These are phyloP conservation scores for Drosophila bipectinata DNA, from an alignment of 1,140 invertebrate species.

Conservation along the genomic window DNA sequence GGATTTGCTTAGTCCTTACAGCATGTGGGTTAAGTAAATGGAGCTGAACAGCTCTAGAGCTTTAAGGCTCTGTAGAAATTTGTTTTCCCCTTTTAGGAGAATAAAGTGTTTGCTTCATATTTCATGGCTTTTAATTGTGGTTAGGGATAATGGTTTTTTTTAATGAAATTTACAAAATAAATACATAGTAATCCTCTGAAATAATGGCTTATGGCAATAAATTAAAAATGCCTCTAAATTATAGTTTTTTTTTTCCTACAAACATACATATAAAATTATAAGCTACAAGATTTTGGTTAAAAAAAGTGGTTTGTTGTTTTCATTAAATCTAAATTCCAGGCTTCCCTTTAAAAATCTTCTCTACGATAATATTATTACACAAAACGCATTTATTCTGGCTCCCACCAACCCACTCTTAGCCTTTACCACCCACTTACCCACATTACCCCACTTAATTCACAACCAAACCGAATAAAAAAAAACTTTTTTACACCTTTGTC, in stretches of 20 bases:
- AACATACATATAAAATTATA: too few relatives aligned
- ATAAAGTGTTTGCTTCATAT: conserved; percentile 1
- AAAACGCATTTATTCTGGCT: conserved; percentile 29
- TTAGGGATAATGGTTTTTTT: neutral
- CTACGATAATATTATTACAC: conserved; percentile 31
- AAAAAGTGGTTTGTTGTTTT: neutral
- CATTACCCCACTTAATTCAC: conserved; percentile 37
- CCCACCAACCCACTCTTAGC: conserved; percentile 4
- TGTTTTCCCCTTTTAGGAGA: neutral
- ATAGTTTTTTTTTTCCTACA: too few relatives aligned
- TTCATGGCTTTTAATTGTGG: neutral
- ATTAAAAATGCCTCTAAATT: too few relatives aligned
- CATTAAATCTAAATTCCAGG: neutral
- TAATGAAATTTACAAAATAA: neutral
- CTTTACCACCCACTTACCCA: conserved; percentile 2
- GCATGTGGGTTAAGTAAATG: conserved; percentile 28
- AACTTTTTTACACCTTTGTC: conserved; percentile 64
- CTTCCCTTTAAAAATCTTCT: conserved; percentile 5
- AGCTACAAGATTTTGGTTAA: neutral
- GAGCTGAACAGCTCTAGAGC: neutral
- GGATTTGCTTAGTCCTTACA: conserved; percentile 31
- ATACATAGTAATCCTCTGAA: neutral
- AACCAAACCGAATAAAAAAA: conserved; percentile 18
- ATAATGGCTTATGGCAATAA: neutral
- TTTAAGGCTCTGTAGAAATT: neutral